phyloP scores from a whole-genome alignment of 23 tunicate genomes.

The Oikopleura albicans region DNA sequence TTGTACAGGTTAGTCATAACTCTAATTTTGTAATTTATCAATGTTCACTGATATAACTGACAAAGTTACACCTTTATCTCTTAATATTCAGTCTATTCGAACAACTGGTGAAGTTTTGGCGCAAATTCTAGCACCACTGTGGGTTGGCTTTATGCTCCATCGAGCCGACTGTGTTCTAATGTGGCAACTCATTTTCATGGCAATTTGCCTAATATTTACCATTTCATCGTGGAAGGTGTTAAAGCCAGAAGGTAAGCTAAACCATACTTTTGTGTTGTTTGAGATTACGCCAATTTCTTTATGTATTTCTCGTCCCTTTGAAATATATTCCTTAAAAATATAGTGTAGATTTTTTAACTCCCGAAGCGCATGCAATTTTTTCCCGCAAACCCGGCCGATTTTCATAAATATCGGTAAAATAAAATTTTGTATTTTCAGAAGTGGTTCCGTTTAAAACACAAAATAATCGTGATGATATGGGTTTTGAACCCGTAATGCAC shows the following conservation, averaged over 20 bases:
- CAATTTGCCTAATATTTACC: not conserved
- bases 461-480: not conserved
- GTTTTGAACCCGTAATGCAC: not conserved
- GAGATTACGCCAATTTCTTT: no score
- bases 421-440: not conserved
- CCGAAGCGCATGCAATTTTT: not conserved
- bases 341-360: not conserved
- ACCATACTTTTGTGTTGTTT: no score
- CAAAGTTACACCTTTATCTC: no score
- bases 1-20: not conserved
- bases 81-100: not conserved
- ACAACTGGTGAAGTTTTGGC: not conserved
- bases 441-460: not conserved
- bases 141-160: not conserved
- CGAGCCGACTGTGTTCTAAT: not conserved
- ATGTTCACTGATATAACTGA: no score
- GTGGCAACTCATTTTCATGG: not conserved
- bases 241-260: slow-evolving; percentile 7
- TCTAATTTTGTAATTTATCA: no score
- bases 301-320: no score
- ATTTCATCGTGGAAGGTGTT: not conserved
- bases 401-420: not conserved
- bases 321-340: no score
- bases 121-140: not conserved
- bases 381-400: not conserved